Base-by-base conservation (phyloP, 2,797 vertebrate species). In the Pseudomugil gertrudae region DNA sequence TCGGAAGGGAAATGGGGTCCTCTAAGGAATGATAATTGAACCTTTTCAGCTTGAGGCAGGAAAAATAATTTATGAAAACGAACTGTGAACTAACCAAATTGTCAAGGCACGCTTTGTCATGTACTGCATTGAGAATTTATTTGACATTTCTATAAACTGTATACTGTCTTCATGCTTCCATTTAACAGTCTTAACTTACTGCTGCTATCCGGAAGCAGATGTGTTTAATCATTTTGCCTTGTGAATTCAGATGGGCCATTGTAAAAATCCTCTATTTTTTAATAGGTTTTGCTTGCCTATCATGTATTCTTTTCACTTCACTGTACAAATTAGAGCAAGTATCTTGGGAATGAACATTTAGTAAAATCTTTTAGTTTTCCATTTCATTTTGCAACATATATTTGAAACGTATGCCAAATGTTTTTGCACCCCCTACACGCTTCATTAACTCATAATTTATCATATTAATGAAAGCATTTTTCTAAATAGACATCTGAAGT, bases 171-270 rank as follows among this genome's bases (percentile, higher is more conserved):
- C 24, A 50, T 24, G 21, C 13, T 13, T n/a, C 9, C 21, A 47
- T 47, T 23, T 23, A 24, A 24, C 21, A 47, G 1, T 23, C 9
- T 23, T 11, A 23, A 47, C n/a, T 9, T 47, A 24, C 24, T 26
- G 24, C 24, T 1, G 13, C 23, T 50, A 24, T 50, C 24, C 26
- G n/a, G 9, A 21, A 23, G 6, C 5, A 29, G 29, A 14, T 4
- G 11, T 14, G 23, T 50, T 57, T 47, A 80, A 73, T 67, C 27
- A 54, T 74, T 60, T 26, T 60, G 14, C 47, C 57, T 71, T 75
- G 68, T 53, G 32, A 53, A 66, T 56, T 74, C 69, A 36, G 58
- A 59, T 70, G 50, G 5, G 3, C 29, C 4, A 4, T 5, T 62
- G 55, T 33, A 27, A 60, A 26, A 2, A 51, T 27, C 5, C 4